A percentile compares a stretch with the other conserved stretches of the same genome.
phyloP scores from a whole-genome alignment of 2,888 invertebrate species.

The Dastarcus helophoroides region DNA sequence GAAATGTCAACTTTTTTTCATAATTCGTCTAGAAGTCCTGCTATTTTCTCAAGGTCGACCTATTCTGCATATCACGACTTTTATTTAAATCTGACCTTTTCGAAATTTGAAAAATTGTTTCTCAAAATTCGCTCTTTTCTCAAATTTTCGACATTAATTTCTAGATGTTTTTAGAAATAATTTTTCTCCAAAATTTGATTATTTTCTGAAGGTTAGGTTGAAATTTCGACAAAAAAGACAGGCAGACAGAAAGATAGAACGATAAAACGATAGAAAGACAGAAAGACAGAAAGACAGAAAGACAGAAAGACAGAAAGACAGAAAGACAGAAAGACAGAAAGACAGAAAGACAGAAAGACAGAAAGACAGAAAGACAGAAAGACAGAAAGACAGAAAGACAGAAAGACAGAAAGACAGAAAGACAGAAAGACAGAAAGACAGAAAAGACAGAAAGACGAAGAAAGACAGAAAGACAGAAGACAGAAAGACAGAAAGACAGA shows the following conservation, averaged over 20 bases:
- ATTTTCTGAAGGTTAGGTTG: too few relatives aligned
- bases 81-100: too few relatives aligned
- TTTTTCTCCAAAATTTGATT: too few relatives aligned
- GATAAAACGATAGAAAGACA: conserved; percentile 8
- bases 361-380: conserved; percentile 9
- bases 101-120: too few relatives aligned
- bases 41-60: too few relatives aligned
- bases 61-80: too few relatives aligned
- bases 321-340: conserved; percentile 9
- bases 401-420: conserved; percentile 8
- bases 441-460: conserved; percentile 8
- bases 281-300: conserved; percentile 7
- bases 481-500: conserved; percentile 6
- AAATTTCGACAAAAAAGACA: conserved; percentile 8
- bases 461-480: conserved; percentile 7
- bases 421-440: conserved; percentile 9
- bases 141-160: too few relatives aligned
- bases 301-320: conserved; percentile 8
- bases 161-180: too few relatives aligned
- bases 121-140: too few relatives aligned
- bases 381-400: conserved; percentile 9
- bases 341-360: conserved; percentile 8
- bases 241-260: conserved; percentile 10
- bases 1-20: too few relatives aligned
- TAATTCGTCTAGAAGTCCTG: too few relatives aligned